phyloP scores from a whole-genome alignment of 2,888 invertebrate species.

The Galerucella calmariensis region DNA sequence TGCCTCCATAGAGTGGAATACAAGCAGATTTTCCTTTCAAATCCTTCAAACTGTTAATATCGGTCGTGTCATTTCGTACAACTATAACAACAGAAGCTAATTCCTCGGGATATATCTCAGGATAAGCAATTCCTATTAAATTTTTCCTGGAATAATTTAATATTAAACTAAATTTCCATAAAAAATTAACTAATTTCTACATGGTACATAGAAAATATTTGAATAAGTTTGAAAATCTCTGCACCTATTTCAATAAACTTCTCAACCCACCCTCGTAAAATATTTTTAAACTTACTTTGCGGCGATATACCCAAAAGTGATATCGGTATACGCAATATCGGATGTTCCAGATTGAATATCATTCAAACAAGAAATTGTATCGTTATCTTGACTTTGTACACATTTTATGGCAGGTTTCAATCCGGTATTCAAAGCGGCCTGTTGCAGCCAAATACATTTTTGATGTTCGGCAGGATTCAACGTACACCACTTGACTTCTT shows the following conservation, averaged over 20 bases:
- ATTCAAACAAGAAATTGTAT: slow-evolving; percentile 67
- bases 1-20: slow-evolving; percentile 76
- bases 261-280: too few species aligned
- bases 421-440: slow-evolving; percentile 69
- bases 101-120: slow-evolving; percentile 68
- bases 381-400: slow-evolving; percentile 63
- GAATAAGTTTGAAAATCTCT: too few species aligned
- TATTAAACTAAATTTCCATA: background rate
- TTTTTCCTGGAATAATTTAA: slow-evolving; percentile 65
- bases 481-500: slow-evolving; percentile 72
- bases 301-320: slow-evolving; percentile 74
- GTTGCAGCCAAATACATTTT: slow-evolving; percentile 73
- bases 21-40: slow-evolving; percentile 70
- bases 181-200: too few species aligned
- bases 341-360: slow-evolving; percentile 67
- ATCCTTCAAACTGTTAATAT: slow-evolving; percentile 68
- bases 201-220: too few species aligned
- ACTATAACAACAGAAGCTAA: slow-evolving; percentile 69
- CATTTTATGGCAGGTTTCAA: slow-evolving; percentile 72
- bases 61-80: slow-evolving; percentile 62
- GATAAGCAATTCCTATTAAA: slow-evolving; percentile 69
- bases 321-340: slow-evolving; percentile 72
- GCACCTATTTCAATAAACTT: too few species aligned
- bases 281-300: slow-evolving; percentile 67
- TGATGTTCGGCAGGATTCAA: slow-evolving; percentile 66